Percentiles rank a stretch among this genome's conserved stretches.
phyloP scores from a whole-genome alignment of 1,140 invertebrate species.

The Drosophila watanabei region DNA sequence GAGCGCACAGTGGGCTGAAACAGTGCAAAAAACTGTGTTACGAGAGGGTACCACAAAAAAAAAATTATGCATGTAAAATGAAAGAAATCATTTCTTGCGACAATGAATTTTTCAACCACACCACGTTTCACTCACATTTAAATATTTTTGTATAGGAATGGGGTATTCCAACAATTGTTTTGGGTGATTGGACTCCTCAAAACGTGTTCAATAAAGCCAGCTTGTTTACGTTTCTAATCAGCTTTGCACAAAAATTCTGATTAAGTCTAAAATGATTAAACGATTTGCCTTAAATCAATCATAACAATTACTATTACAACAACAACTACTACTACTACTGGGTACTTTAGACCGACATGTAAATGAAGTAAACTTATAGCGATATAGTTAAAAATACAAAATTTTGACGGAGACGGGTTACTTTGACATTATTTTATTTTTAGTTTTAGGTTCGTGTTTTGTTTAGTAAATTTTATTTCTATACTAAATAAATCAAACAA shows the following conservation, averaged over 20 bases:
- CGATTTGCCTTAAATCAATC: not conserved
- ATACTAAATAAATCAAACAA: no score
- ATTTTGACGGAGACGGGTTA: no score
- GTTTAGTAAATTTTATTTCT: no score
- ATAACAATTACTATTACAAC: not conserved
- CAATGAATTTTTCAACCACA: no score
- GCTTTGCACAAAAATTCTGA: not conserved
- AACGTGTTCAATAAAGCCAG: not conserved
- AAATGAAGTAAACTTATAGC: no score
- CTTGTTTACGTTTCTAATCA: conserved; percentile 12
- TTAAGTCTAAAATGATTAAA: conserved; percentile 5
- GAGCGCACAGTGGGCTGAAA: conserved; percentile 47
- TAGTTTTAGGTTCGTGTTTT: no score
- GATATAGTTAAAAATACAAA: no score
- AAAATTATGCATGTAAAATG: not conserved
- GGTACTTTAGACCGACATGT: no score
- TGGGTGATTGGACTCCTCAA: not conserved
- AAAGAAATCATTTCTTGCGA: not conserved
- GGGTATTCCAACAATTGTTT: not conserved
- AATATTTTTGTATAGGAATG: no score
- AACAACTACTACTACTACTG: no score
- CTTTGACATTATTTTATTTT: no score
- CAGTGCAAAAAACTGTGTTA: not conserved
- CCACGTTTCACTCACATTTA: no score
- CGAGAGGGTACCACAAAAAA: not conserved